Base-by-base conservation (phyloP, 2,888 invertebrate species). In the Cosmorhoe ocellata region DNA sequence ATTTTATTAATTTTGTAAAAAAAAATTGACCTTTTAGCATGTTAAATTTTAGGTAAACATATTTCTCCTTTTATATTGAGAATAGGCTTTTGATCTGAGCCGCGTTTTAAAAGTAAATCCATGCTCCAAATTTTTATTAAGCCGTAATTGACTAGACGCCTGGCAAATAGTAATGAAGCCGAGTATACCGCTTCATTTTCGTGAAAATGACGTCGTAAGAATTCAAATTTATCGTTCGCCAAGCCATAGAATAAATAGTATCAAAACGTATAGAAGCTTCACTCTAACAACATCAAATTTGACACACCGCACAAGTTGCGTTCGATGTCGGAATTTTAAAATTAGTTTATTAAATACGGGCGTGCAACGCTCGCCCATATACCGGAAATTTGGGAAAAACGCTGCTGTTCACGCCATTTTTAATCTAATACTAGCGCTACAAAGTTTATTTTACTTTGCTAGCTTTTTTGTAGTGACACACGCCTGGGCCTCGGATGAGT, bases 211-310 rank as follows among this genome's bases (percentile, higher is more conserved):
- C 68, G 64, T 63, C 67, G 68, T 63, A 73, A 76, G 74, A 81
- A 81, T 82, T 83, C 74, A 79, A 82, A 84, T 82, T 78, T 76
- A 79, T 76, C 69, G 66, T 69, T 53, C 62, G 58, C 61, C 51
- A 65, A 3, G 24, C 12, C 41, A 32, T 3, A 24, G 41, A 27
- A 14, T 14, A 33, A 18, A 26, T 18, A 41, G 1, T 6, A 14
- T 38, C 9, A 10, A 7, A 1, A 33, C 8, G 10, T 42, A 5
- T 13, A 24, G 5, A 32, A 8, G 11, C 26, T 14, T 33, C 42
- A 27, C 27, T 42, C 5, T 7, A 31, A 37, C 11, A 24, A 22
- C 9, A 6, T 7, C 24, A 2, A 24, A 24, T 18, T 18, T 18
- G 18, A 7, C 7, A 24, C 18, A 18, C 18, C 4, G 18, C 2